Percentiles rank a stretch among this genome's conserved stretches.
These are phyloP conservation scores for Craseonycteris thonglongyai DNA, from an alignment of 2,113 vertebrate genomes.

Conservation along the genomic window DNA sequence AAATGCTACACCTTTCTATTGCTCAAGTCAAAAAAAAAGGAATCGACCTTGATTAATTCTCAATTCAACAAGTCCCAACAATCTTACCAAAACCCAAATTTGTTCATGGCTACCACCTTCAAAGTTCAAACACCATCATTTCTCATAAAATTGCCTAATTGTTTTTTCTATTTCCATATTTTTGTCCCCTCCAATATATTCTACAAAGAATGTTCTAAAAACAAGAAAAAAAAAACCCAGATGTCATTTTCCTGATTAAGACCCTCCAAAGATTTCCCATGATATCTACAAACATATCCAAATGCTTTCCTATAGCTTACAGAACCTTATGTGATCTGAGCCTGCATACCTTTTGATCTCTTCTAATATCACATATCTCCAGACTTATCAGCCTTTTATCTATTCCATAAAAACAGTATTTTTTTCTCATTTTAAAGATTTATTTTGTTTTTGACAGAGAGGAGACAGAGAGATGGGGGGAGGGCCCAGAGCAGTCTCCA, in stretches of 20 bases:
- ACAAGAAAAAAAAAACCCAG: neutral
- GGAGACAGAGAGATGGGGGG: no score
- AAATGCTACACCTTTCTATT: neutral
- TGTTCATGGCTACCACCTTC: neutral
- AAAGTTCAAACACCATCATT: neutral
- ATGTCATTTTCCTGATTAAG: neutral
- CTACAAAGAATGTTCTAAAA: neutral
- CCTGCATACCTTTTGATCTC: neutral
- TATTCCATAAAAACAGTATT: neutral
- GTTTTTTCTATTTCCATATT: neutral
- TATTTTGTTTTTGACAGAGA: no score
- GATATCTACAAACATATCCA: neutral
- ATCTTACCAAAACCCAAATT: neutral
- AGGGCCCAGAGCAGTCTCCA: no score
- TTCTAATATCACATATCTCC: neutral
- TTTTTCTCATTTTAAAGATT: neutral
- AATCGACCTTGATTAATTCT: neutral
- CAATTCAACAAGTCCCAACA: neutral
- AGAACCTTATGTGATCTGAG: neutral
- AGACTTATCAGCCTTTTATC: neutral
- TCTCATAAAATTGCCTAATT: neutral
- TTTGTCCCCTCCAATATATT: neutral
- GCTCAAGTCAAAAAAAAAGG: neutral
- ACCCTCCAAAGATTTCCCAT: neutral
- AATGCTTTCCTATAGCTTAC: neutral